Evolutionary conservation across 2,888 invertebrate genomes (phyloP).

Genomic region (Urechis unicinctus): DNA sequence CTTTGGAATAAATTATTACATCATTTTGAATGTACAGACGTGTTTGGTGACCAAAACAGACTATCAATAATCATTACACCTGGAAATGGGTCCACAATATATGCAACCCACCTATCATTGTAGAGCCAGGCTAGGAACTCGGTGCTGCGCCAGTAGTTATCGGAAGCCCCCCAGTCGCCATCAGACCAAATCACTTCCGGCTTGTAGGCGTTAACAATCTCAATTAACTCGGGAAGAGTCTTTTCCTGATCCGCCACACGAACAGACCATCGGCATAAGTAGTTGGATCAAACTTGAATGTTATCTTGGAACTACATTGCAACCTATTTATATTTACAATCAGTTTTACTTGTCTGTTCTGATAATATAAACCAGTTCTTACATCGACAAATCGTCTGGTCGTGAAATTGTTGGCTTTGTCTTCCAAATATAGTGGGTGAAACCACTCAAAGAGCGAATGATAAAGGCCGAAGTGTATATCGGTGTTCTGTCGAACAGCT

Average conservation of each 20-base stretch:
- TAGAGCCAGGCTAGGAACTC: conserved; percentile 52
- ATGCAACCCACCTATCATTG: conserved; percentile 50
- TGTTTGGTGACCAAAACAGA: no score
- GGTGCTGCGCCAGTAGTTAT: conserved; percentile 49
- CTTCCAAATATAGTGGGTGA: conserved; percentile 43
- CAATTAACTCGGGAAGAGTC: conserved; percentile 63
- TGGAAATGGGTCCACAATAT: no score
- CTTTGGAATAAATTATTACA: no score
- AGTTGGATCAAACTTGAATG: no score
- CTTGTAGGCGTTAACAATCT: conserved; percentile 52
- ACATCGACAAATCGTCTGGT: conserved; percentile 23
- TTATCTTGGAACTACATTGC: no score
- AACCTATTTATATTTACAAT: no score
- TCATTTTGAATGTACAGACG: no score
- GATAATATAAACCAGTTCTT: no score
- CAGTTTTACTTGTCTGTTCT: no score
- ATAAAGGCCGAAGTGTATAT: conserved; percentile 60
- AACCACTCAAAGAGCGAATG: conserved; percentile 50
- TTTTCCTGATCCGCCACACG: conserved; percentile 34
- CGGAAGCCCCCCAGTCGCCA: conserved; percentile 74
- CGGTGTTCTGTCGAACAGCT: conserved; percentile 29
- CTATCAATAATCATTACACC: no score
- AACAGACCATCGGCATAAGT: no score
- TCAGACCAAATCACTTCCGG: conserved; percentile 50
- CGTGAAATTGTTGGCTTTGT: conserved; percentile 24